A percentile compares a stretch with the other conserved stretches of the same genome.
phyloP scores from a whole-genome alignment of 1,140 invertebrate species.

The Pseudoatta argentina region DNA sequence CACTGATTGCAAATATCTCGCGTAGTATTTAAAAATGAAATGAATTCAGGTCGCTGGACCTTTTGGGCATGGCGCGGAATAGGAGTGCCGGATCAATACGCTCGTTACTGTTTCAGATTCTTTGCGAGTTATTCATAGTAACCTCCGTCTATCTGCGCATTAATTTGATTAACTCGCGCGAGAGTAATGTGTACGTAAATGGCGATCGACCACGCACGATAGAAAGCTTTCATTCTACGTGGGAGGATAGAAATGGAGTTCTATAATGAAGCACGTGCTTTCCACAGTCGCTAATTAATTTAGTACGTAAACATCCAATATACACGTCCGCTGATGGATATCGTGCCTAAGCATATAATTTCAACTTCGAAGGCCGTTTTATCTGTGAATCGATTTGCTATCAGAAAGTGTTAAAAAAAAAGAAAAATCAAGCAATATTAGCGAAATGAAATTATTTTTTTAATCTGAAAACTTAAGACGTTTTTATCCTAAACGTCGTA shows the following conservation, averaged over 20 bases:
- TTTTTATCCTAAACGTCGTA: background rate
- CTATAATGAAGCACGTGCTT: background rate
- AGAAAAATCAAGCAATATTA: background rate
- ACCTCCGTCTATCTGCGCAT: constrained; percentile 11
- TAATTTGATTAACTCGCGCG: constrained; percentile 42
- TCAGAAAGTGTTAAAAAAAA: background rate
- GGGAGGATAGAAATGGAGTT: background rate
- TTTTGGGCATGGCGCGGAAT: constrained; percentile 64
- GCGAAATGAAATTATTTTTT: background rate
- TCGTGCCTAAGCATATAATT: background rate
- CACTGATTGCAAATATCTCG: background rate
- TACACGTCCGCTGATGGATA: background rate
- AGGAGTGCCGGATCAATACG: constrained; percentile 73
- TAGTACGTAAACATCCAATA: background rate
- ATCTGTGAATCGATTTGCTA: background rate
- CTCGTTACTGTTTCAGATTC: constrained; percentile 70
- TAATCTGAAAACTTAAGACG: background rate
- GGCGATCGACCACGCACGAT: background rate
- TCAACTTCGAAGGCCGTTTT: background rate
- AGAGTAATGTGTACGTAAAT: constrained; percentile 2
- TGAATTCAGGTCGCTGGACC: constrained; percentile 79
- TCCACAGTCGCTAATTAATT: constrained; percentile 10
- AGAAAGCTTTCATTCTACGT: background rate
- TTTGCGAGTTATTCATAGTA: constrained; percentile 67
- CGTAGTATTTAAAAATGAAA: constrained; percentile 51